Base-by-base conservation (phyloP, 2,888 invertebrate species). In the Slavum lentiscoides region DNA sequence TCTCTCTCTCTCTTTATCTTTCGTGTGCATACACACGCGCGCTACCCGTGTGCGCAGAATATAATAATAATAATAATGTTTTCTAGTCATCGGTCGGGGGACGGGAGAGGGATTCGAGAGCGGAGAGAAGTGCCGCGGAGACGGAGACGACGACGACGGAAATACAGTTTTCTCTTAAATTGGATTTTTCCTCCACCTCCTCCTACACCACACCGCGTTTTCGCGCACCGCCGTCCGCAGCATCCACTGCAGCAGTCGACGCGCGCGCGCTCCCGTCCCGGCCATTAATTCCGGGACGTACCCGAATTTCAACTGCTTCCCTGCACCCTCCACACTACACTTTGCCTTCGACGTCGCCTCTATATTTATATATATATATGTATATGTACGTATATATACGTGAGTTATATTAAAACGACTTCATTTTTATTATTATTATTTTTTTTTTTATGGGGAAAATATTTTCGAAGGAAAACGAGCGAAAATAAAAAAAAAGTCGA, bases 91-190 rank as follows among this genome's bases (percentile, higher is more conserved):
- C 3, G 0, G 2, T 23, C 4, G 19, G 30, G 19, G 30, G 30
- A 30, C 4, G 30, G 30, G 4, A 30, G 30, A 30, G 30, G 30
- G 30, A 30, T 2, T 6, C 11, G 2, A 9, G 43, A 11, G 30
- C 17, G 13, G 58, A 30, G 53, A 9, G 17, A 53, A 43, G 30
- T 30, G 4, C 30, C 30, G 30, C 43, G 43, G 58, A 13, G 53
- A 64, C 19, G 55, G 53, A n/a, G 68, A 69, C n/a, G 37, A 21
- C 21, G 77, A 37, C 39, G 80, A 64, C 39, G 72, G 55, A 77
- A 80, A 72, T 80, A 80, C 80, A 80, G 80, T 80, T 80, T 80
- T 80, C 80, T 80, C 72, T 80, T 80, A 80, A 80, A 80, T 80
- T 80, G 70, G 80, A 80, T 80, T 80, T 80, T 68, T 37, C 53